Percentiles rank a stretch among this genome's conserved stretches.
These are phyloP conservation scores for Cherax destructor DNA, from an alignment of 1,140 invertebrate species.

Conservation along the genomic window DNA sequence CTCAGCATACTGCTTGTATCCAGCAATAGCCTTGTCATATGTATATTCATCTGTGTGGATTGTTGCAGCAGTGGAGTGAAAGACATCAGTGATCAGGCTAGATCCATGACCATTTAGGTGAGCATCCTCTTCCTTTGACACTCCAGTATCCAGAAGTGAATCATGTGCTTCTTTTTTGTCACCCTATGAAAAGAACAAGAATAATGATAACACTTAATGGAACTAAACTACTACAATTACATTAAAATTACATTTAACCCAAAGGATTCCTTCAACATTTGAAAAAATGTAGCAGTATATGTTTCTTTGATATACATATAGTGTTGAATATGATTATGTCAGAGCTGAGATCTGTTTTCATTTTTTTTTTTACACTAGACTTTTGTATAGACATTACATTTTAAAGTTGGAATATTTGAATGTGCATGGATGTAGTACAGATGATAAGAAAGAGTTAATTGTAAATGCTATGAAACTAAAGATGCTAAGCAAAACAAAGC, in stretches of 20 bases:
- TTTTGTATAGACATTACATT: too few species aligned
- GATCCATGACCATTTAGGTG: slow-evolving; percentile 59
- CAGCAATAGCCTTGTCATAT: slow-evolving; percentile 89
- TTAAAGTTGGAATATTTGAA: too few species aligned
- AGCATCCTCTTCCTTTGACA: slow-evolving; percentile 55
- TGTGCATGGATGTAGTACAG: too few species aligned
- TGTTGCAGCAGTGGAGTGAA: slow-evolving; percentile 25
- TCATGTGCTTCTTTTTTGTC: slow-evolving; percentile 71
- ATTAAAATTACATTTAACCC: not conserved
- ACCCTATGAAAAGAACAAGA: slow-evolving; percentile 53
- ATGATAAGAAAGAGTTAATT: too few species aligned
- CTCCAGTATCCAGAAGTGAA: slow-evolving; percentile 67
- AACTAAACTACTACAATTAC: not conserved
- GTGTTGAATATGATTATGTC: too few species aligned
- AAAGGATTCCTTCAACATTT: too few species aligned
- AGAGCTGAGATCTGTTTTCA: too few species aligned
- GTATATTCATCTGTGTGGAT: slow-evolving; percentile 81
- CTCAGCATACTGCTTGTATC: slow-evolving; percentile 84
- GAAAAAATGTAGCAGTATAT: too few species aligned
- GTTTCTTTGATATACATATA: too few species aligned
- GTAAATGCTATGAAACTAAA: too few species aligned
- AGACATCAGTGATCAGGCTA: slow-evolving; percentile 26
- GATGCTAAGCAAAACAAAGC: too few species aligned
- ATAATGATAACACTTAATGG: not conserved
- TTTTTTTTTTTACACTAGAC: too few species aligned